A percentile compares a stretch with the other conserved stretches of the same genome.
Evolutionary conservation across 2,797 vertebrate genomes (phyloP).

Genomic region (Galagoides demidoff): DNA sequence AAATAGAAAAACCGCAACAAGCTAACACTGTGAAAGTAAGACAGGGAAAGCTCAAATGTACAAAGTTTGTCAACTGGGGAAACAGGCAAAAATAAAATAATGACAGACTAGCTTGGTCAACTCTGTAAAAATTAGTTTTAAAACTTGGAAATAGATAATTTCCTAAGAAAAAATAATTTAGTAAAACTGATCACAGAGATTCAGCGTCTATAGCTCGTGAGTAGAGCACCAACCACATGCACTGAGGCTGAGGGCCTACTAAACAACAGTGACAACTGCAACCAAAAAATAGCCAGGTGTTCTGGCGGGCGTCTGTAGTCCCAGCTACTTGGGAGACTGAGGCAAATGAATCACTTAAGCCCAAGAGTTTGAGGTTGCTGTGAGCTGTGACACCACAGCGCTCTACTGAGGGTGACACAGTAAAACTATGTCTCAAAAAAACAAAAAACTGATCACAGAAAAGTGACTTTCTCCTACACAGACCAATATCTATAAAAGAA

Average conservation of each 20-base stretch:
- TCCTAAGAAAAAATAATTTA: conserved; percentile 13
- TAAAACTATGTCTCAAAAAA: no score
- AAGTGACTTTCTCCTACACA: background rate
- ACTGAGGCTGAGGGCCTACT: no score
- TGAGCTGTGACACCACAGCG: no score
- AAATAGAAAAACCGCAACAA: background rate
- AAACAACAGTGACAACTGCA: no score
- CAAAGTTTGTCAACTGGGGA: background rate
- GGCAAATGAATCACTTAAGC: no score
- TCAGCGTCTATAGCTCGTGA: no score
- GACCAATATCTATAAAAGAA: background rate
- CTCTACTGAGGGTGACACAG: no score
- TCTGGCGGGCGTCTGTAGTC: no score
- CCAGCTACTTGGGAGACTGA: no score
- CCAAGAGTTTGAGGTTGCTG: no score
- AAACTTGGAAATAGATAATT: background rate
- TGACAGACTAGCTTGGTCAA: background rate
- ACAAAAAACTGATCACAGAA: background rate
- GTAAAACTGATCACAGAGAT: background rate
- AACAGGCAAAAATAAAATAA: background rate
- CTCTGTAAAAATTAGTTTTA: background rate
- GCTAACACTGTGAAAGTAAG: background rate
- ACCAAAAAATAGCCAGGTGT: no score
- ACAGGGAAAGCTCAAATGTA: background rate
- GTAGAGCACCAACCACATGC: no score